Conservation (phyloP, 2,888 invertebrate genomes). For the Pinctada fucata region DNA sequence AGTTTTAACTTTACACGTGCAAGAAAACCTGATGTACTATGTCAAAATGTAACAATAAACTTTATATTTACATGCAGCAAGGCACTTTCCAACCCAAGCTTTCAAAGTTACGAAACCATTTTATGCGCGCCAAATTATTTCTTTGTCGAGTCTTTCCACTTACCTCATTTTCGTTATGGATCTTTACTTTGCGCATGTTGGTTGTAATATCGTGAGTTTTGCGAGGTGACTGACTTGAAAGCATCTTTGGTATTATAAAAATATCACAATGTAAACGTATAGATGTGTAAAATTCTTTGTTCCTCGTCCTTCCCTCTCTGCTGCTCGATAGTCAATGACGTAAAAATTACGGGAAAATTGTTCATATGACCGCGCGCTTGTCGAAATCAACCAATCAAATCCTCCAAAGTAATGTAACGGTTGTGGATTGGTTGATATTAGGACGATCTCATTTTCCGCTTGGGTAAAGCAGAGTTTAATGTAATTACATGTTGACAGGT, state of each 20-base stretch:
- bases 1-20: too few relatives aligned
- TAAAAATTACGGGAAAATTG: slow-evolving; percentile 43
- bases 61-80: too few relatives aligned
- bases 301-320: not conserved
- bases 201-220: slow-evolving; percentile 54
- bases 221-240: slow-evolving; percentile 49
- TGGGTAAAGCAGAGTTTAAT: too few relatives aligned
- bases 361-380: slow-evolving; percentile 49
- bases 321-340: too few relatives aligned
- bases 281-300: not conserved
- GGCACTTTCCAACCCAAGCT: too few relatives aligned
- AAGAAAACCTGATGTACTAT: too few relatives aligned
- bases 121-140: too few relatives aligned
- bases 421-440: too few relatives aligned
- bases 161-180: slow-evolving; percentile 70
- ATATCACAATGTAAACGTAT: slow-evolving; percentile 2
- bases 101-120: too few relatives aligned
- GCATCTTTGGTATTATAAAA: slow-evolving; percentile 39
- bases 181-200: slow-evolving; percentile 53
- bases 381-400: slow-evolving; percentile 33
- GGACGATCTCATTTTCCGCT: too few relatives aligned
- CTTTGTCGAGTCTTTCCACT: slow-evolving; percentile 8
- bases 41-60: too few relatives aligned
- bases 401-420: not conserved
- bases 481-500: too few relatives aligned